A percentile compares a stretch with the other conserved stretches of the same genome.
These are phyloP conservation scores for Diglossa cyanea DNA, from an alignment of 2,797 vertebrate genomes.

Conservation along the genomic window DNA sequence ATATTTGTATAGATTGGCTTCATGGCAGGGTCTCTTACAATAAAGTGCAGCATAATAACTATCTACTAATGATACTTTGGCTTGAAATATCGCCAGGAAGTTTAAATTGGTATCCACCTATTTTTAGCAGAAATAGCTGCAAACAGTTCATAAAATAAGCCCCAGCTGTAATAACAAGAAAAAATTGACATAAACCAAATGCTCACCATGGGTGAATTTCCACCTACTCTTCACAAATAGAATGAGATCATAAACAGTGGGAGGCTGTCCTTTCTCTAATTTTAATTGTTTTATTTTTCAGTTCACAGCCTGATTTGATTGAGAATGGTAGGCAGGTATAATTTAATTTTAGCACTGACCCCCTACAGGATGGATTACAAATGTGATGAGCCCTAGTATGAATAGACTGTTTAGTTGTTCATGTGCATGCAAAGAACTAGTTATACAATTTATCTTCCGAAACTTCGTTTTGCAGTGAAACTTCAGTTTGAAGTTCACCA, in stretches of 20 bases:
- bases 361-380: slow-evolving; percentile 43
- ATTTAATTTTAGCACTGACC: slow-evolving; percentile 60
- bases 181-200: slow-evolving; percentile 70
- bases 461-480: background rate
- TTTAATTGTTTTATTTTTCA: slow-evolving; percentile 69
- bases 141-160: slow-evolving; percentile 63
- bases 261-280: slow-evolving; percentile 52
- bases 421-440: background rate
- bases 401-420: slow-evolving; percentile 26
- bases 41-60: slow-evolving; percentile 54
- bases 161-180: slow-evolving; percentile 62
- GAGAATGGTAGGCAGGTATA: slow-evolving; percentile 54
- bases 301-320: slow-evolving; percentile 58
- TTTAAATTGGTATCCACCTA: slow-evolving; percentile 64
- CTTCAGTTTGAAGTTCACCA: slow-evolving; percentile 7
- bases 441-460: background rate
- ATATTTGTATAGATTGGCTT: slow-evolving; percentile 53
- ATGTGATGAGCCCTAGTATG: slow-evolving; percentile 17
- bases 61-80: slow-evolving; percentile 64
- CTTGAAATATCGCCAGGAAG: slow-evolving; percentile 55
- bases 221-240: slow-evolving; percentile 56
- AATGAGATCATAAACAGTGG: slow-evolving; percentile 53
- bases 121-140: slow-evolving; percentile 64
- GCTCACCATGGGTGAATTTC: slow-evolving; percentile 62
- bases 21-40: slow-evolving; percentile 46